Evolutionary conservation across 2,888 invertebrate genomes (phyloP).

Genomic region (Uloborus plumipes): DNA sequence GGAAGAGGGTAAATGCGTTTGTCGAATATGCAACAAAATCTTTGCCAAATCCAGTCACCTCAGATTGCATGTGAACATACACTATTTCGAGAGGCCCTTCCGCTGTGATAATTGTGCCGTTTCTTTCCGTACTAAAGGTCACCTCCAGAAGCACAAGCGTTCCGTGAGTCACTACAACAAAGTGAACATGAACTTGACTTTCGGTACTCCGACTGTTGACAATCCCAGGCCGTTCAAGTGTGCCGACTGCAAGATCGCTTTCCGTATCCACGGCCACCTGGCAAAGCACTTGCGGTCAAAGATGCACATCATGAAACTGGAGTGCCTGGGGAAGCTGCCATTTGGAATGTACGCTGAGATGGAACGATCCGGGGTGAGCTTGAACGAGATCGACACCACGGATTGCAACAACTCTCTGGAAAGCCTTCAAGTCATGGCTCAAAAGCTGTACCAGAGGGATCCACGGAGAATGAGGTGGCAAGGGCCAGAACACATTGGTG

Average conservation of each 20-base stretch:
- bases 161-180: constrained; percentile 93
- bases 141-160: constrained; percentile 92
- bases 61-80: constrained; percentile 92
- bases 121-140: constrained; percentile 90
- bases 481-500: constrained; percentile 47
- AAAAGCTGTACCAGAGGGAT: constrained; percentile 69
- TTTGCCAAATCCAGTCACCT: constrained; percentile 93
- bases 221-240: constrained; percentile 98
- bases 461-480: constrained; percentile 68
- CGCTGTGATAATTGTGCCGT: constrained; percentile 92
- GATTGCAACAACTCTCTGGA: constrained; percentile 95
- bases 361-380: constrained; percentile 88
- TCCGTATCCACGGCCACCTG: constrained; percentile 93
- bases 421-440: constrained; percentile 79
- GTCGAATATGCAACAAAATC: constrained; percentile 89
- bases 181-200: constrained; percentile 85
- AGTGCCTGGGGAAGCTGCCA: constrained; percentile 86
- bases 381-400: constrained; percentile 95
- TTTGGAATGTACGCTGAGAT: constrained; percentile 95
- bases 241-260: constrained; percentile 94
- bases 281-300: constrained; percentile 97
- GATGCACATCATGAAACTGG: constrained; percentile 94
- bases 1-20: constrained; percentile 76
- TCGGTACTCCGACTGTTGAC: constrained; percentile 82
- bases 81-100: constrained; percentile 93